Percentiles rank a stretch among this genome's conserved stretches.
These are phyloP conservation scores for Pipa parva DNA, from an alignment of 2,113 vertebrate species.

Conservation along the genomic window DNA sequence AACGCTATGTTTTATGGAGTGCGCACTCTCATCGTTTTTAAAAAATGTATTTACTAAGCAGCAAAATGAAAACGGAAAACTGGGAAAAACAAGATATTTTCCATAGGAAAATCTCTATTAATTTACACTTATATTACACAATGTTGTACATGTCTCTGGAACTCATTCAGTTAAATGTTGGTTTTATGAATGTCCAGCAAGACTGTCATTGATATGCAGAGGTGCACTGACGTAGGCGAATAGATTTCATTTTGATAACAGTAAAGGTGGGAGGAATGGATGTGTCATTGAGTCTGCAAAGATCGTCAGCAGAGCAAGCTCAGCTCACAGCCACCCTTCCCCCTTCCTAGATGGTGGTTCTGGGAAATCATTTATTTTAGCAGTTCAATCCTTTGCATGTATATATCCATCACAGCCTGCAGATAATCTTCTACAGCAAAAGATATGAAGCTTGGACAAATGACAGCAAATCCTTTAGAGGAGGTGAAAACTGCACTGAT, in stretches of 20 bases:
- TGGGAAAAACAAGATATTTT: no score
- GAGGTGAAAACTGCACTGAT: conserved; percentile 10
- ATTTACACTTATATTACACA: no score
- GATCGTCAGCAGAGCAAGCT: conserved; percentile 1
- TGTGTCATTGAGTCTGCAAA: background rate
- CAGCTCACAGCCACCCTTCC: background rate
- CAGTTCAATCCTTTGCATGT: conserved; percentile 10
- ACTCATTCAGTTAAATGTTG: background rate
- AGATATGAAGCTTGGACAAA: background rate
- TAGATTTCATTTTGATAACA: background rate
- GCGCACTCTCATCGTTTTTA: no score
- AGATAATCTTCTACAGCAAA: conserved; percentile 5
- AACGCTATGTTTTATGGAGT: no score
- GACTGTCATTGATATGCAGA: background rate
- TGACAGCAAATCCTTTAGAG: conserved; percentile 21
- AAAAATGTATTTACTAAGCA: no score
- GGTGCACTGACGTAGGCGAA: background rate
- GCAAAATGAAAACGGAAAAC: no score
- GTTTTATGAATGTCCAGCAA: background rate
- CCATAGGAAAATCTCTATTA: no score
- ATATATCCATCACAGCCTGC: conserved; percentile 15
- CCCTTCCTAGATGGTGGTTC: background rate
- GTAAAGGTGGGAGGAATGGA: background rate
- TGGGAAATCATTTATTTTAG: conserved; percentile 22
- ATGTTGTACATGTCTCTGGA: no score